Evolutionary conservation across 2,797 vertebrate genomes (phyloP).

Genomic region (Loris lydekkerianus): DNA sequence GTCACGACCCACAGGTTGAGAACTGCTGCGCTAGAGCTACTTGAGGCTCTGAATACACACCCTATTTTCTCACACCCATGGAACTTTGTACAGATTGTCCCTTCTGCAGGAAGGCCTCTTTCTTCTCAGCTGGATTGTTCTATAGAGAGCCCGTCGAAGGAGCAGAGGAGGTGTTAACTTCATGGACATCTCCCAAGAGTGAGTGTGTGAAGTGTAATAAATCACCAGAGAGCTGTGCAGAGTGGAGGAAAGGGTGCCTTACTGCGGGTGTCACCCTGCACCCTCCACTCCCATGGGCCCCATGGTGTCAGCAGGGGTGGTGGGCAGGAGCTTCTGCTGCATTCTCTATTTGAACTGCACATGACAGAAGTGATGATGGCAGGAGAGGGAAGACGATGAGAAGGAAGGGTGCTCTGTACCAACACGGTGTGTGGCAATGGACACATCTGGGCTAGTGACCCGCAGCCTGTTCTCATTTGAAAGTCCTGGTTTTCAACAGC

Average conservation of each 20-base stretch:
- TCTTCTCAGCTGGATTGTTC: neutral
- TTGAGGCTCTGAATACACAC: neutral
- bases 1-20: no score
- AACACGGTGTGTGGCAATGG: accelerated
- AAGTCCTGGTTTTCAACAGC: neutral
- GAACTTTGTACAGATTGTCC: neutral
- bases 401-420: neutral
- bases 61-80: no score
- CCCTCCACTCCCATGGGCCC: accelerated
- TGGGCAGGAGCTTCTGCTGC: neutral
- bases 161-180: neutral
- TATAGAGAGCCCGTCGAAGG: neutral
- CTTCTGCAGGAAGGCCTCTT: neutral
- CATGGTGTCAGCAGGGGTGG: neutral
- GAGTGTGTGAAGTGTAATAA: neutral
- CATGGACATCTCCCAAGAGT: neutral
- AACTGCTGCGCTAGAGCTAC: no score
- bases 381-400: no score
- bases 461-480: neutral
- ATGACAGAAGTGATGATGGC: neutral
- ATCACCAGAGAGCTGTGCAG: accelerated
- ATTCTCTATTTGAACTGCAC: neutral
- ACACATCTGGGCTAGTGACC: accelerated
- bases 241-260: neutral
- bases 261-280: no score